phyloP scores from a whole-genome alignment of 2,113 vertebrate genomes.

The Nettapus auritus region DNA sequence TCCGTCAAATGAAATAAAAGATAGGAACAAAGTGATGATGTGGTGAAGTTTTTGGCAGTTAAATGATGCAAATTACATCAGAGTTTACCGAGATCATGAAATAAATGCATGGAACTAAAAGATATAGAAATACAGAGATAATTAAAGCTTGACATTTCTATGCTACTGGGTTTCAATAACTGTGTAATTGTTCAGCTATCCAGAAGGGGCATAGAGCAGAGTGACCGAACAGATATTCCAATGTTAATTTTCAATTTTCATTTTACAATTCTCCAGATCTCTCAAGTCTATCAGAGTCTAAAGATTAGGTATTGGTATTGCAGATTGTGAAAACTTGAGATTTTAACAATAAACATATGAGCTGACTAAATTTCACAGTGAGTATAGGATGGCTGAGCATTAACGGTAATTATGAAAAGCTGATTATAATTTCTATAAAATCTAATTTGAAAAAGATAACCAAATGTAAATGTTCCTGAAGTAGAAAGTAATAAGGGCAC shows the following conservation, averaged over 20 bases:
- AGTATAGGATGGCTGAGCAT: neutral
- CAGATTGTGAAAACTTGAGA: neutral
- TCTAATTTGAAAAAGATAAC: neutral
- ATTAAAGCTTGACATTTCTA: neutral
- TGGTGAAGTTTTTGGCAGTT: neutral
- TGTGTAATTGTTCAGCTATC: neutral
- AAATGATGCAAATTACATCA: neutral
- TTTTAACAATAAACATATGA: neutral
- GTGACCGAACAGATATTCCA: neutral
- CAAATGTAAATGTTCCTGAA: neutral
- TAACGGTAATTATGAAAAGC: neutral
- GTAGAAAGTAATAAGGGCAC: neutral
- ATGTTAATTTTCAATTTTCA: neutral
- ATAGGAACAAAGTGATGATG: neutral
- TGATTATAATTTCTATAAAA: neutral
- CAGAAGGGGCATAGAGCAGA: neutral
- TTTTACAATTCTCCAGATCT: neutral
- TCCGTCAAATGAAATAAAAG: neutral
- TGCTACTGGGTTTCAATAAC: neutral
- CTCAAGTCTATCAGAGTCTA: neutral
- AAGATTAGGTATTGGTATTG: neutral
- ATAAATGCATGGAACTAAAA: neutral
- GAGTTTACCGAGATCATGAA: neutral
- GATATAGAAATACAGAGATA: neutral
- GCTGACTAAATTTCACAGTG: neutral